Evolutionary conservation across 2,888 invertebrate genomes (phyloP), one percentile per base, ranked within the genome.

Genomic region (Aethes cnicana): DNA sequence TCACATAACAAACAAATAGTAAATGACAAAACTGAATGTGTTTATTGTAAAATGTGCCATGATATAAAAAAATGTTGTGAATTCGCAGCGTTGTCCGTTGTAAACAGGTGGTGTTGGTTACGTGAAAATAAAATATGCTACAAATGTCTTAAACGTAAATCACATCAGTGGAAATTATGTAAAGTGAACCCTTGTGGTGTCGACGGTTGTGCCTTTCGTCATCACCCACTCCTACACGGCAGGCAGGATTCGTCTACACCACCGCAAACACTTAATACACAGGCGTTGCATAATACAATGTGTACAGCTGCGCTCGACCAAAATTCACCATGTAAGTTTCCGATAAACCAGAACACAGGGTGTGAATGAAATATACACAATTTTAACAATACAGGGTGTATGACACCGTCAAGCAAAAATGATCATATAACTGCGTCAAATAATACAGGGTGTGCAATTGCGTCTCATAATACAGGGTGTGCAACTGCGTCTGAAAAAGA

Each of bases 91-190:
- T 20, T 42, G 7, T 30, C 30, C 9, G 28, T 28, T 18, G 42
- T 28, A 9, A 28, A 44, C 2, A 33, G 44, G 9, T 44, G 44
- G 44, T 33, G 23, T 11, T 44, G 42, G 42, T n/a, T 43, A 8
- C 42, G 42, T 32, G 6, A 23, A 23, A n/a, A 6, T 2, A 23
- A 23, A 6, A n/a, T 23, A 2, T 23, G 23, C n/a, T 23, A 30
- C n/a, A 16, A 32, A 20, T 43, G 42, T 30, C 20, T 43, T 11
- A 43, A 21, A 20, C 16, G 30, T 43, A 32, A 14, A 8, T 20
- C 30, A 20, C 42, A 36, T 18, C 18, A 36, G 20, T 36, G 35
- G 35, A 36, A 36, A 6, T 11, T 12, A 11, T 36, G 35, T 7
- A 18, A 11, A 9, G 35, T 36, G 5, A 20, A 36, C 4, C 35